phyloP scores from a whole-genome alignment of 2,797 vertebrate genomes.

The Phoeniculus purpureus region DNA sequence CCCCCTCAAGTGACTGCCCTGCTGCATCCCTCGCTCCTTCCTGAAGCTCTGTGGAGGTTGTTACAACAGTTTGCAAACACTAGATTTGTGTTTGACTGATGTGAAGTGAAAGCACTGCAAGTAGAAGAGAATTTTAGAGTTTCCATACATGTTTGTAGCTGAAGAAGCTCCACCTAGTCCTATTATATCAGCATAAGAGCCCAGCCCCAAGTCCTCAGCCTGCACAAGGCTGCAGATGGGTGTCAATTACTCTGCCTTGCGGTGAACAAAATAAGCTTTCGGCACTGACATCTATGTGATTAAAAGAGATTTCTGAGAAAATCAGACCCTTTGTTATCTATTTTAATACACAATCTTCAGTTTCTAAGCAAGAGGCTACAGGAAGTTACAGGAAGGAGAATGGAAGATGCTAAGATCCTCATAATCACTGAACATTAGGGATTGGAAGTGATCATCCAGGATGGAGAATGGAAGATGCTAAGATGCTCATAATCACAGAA shows the following conservation, averaged over 20 bases:
- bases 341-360: neutral
- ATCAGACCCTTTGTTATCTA: neutral
- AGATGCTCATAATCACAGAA: no score
- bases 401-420: neutral
- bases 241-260: neutral
- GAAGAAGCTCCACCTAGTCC: neutral
- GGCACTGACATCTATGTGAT: neutral
- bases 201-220: neutral
- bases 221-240: neutral
- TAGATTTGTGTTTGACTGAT: neutral
- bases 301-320: neutral
- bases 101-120: neutral
- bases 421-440: no score
- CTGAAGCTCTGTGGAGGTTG: neutral
- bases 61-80: neutral
- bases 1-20: neutral
- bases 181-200: neutral
- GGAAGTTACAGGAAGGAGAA: neutral
- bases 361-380: neutral
- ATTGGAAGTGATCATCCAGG: no score
- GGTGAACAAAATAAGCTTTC: neutral
- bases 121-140: neutral
- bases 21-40: neutral
- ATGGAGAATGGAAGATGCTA: neutral
- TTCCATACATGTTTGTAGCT: neutral